Percentiles rank a stretch among this genome's conserved stretches.
Conservation (phyloP, 2,888 invertebrate genomes). For the Bombyx huttoni region DNA sequence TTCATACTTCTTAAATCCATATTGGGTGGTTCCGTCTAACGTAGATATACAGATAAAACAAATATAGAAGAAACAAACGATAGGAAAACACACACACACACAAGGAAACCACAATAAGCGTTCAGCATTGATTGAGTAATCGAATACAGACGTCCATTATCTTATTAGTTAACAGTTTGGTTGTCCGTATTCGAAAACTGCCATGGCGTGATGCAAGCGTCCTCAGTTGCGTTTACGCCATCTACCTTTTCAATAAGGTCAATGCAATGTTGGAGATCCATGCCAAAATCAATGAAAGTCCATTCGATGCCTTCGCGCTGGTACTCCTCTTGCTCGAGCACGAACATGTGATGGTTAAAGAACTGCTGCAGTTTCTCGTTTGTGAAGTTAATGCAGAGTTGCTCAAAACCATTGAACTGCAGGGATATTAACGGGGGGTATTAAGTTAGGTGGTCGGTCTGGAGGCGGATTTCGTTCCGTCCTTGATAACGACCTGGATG, state of each 20-base stretch:
- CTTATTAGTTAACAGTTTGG: constrained; percentile 10
- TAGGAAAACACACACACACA: constrained; percentile 44
- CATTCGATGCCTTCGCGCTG: constrained; percentile 94
- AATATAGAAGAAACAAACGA: constrained; percentile 29
- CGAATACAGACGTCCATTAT: constrained; percentile 29
- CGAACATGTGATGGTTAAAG: constrained; percentile 99
- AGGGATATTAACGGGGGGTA: constrained; percentile 58
- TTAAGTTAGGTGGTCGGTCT: constrained; percentile 35
- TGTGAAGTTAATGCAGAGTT: constrained; percentile 98
- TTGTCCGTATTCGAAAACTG: constrained; percentile 36
- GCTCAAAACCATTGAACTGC: constrained; percentile 96
- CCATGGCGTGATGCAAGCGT: constrained; percentile 65
- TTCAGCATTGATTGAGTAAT: constrained; percentile 47
- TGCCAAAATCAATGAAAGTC: constrained; percentile 98
- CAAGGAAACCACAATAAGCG: constrained; percentile 36
- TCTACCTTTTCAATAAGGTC: constrained; percentile 95
- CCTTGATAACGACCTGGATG: constrained; percentile 9
- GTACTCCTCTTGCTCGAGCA: constrained; percentile 97
- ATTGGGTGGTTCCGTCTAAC: constrained; percentile 1
- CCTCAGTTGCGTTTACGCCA: constrained; percentile 66
- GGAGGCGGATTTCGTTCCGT: constrained; percentile 61
- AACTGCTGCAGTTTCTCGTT: constrained; percentile 98
- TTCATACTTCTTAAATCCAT: constrained; percentile 7
- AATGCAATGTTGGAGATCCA: constrained; percentile 96
- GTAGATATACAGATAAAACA: constrained; percentile 18